phyloP scores from a whole-genome alignment of 2,888 invertebrate species.

The Lasioglossum pauxillum region DNA sequence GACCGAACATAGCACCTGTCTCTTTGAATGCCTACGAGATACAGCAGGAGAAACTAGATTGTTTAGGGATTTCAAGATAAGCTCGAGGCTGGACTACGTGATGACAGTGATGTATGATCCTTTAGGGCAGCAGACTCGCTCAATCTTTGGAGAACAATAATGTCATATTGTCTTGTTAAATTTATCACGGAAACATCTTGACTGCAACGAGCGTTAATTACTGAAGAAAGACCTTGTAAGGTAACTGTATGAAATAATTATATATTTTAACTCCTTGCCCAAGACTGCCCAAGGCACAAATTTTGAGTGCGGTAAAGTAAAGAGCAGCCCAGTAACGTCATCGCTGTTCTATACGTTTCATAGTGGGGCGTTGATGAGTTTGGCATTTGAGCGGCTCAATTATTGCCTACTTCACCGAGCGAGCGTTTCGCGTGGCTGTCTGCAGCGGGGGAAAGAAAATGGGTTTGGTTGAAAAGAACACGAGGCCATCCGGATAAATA shows the following conservation, averaged over 20 bases:
- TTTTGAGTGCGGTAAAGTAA: too few species aligned
- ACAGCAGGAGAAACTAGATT: conserved; percentile 38
- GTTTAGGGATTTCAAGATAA: conserved; percentile 53
- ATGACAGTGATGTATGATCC: conserved; percentile 42
- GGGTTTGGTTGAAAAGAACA: neutral
- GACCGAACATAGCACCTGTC: neutral
- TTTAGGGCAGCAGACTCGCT: conserved; percentile 32
- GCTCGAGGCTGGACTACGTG: conserved; percentile 32
- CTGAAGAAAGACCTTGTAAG: neutral
- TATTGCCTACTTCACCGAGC: neutral
- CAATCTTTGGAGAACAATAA: conserved; percentile 23
- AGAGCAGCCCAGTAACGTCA: too few species aligned
- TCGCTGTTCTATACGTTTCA: too few species aligned
- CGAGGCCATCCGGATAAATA: neutral
- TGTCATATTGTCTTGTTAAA: conserved; percentile 9
- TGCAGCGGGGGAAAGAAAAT: neutral
- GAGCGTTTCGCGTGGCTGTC: neutral
- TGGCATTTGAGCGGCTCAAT: neutral
- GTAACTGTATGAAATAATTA: neutral
- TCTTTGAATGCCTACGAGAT: conserved; percentile 13
- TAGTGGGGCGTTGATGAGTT: neutral
- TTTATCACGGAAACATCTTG: conserved; percentile 1
- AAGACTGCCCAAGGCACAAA: too few species aligned
- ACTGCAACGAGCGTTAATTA: neutral
- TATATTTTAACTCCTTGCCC: neutral